Evolutionary conservation across 2,888 invertebrate genomes (phyloP), one percentile per base, ranked within the genome.

Genomic region (Aphidius colemani): DNA sequence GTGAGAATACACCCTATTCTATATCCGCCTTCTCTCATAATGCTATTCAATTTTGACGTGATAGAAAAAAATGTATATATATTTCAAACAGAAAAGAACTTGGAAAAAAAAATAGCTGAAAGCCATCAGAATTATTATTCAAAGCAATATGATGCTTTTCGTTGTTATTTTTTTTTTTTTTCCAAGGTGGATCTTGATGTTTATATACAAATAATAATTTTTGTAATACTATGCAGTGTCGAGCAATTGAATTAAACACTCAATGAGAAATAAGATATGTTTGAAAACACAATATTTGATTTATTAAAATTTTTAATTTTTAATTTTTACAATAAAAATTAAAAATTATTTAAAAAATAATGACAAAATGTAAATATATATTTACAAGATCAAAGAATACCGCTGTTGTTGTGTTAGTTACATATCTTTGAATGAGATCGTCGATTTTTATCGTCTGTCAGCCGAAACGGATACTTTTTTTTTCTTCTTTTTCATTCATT

Each of bases 141-240:
- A 30, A 43, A 61, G 53, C 9, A 53, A 63, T 13, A 39, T 46
- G 61, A 65, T 61, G 67, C 66, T 60, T 67, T 61, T 64, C 55
- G 44, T 66, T 63, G 53, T 41, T 53, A 53, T 53, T 13, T 18
- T 18, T 18, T 2, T 18, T 18, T 18, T 18, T 18, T 49, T 53
- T 43, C 39, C 44, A 53, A 50, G 40, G 46, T 51, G 43, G 30
- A 55, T 56, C 56, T 60, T 59, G 70, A 44, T 75, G 73, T 73
- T 74, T 75, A 74, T 69, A 30, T 69, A 66, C 66, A 55, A 44
- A 61, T 70, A 64, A 69, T 66, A 63, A 61, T 60, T 30, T 18
- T 30, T 67, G 72, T 74, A 72, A 75, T 70, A 67, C 65, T 72
- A 74, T 68, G 70, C 71, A n/a, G n/a, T n/a, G n/a, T n/a, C n/a